A percentile compares a stretch with the other conserved stretches of the same genome.
These are phyloP conservation scores for Stichodactyla helianthus DNA, from an alignment of 64 coral and sea anemone species.

Conservation along the genomic window DNA sequence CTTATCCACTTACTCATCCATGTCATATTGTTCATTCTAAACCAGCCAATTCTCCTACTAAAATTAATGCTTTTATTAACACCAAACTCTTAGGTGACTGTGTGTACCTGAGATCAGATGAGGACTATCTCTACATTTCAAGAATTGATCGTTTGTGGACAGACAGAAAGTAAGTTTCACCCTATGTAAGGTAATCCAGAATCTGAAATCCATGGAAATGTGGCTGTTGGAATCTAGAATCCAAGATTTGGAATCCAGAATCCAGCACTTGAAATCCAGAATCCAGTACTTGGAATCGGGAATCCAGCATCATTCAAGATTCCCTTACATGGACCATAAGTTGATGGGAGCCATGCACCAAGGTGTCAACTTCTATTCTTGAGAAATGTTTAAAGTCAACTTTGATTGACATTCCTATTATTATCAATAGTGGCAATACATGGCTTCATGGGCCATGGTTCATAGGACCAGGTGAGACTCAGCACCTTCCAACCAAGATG, in stretches of 20 bases:
- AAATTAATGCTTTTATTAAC: neutral
- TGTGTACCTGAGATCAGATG: constrained; percentile 80
- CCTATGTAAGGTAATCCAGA: too few species aligned
- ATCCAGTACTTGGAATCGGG: too few species aligned
- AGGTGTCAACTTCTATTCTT: too few species aligned
- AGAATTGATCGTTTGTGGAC: constrained; percentile 96
- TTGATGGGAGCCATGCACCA: too few species aligned
- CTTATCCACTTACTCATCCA: neutral
- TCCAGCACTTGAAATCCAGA: too few species aligned
- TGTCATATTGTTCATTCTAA: too few species aligned
- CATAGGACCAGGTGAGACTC: constrained; percentile 77
- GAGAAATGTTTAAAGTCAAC: neutral
- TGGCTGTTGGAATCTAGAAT: too few species aligned
- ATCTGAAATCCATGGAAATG: too few species aligned
- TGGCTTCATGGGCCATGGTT: constrained; percentile 91
- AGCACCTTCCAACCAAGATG: constrained; percentile 89
- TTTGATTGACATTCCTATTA: neutral
- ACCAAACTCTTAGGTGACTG: constrained; percentile 52
- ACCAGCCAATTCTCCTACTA: too few species aligned
- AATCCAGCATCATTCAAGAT: too few species aligned
- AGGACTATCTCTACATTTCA: constrained; percentile 74
- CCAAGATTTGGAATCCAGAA: too few species aligned
- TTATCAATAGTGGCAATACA: constrained; percentile 38
- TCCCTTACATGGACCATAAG: too few species aligned
- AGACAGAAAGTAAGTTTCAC: constrained; percentile 64